phyloP scores from a whole-genome alignment of 53 echinoderm and acorn worm genomes.

The Temnopleurus reevesii region DNA sequence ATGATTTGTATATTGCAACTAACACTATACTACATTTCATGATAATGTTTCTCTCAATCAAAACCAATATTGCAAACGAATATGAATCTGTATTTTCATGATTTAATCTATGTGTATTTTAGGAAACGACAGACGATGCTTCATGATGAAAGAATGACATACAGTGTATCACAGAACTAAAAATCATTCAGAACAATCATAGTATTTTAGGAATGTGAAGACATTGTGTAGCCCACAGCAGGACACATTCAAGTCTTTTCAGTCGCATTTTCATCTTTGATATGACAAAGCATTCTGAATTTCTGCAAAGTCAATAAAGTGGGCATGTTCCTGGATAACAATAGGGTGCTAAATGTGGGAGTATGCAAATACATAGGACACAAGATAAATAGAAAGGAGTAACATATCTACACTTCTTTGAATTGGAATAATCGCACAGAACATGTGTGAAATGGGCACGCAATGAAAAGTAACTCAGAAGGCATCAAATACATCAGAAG shows the following conservation, averaged over 20 bases:
- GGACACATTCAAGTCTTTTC: background rate
- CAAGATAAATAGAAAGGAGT: background rate
- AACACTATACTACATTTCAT: too few relatives aligned
- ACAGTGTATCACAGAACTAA: background rate
- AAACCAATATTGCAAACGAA: too few relatives aligned
- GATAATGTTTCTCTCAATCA: too few relatives aligned
- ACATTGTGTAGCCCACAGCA: background rate
- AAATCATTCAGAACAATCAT: background rate
- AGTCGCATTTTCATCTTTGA: background rate
- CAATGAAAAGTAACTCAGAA: too few relatives aligned
- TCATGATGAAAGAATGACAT: too few relatives aligned
- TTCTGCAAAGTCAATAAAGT: conserved; percentile 8
- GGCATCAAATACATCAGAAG: too few relatives aligned
- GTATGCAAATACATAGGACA: background rate
- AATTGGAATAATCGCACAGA: background rate
- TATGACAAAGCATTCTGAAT: conserved; percentile 5
- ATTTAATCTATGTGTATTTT: too few relatives aligned
- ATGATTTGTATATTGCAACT: too few relatives aligned
- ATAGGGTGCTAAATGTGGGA: background rate
- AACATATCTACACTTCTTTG: background rate
- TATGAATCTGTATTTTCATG: too few relatives aligned
- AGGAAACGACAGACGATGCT: too few relatives aligned
- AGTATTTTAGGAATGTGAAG: background rate
- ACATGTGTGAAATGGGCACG: background rate
- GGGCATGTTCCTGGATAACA: background rate